Conservation (phyloP, 2,888 invertebrate genomes). For the Brachyptera risi region DNA sequence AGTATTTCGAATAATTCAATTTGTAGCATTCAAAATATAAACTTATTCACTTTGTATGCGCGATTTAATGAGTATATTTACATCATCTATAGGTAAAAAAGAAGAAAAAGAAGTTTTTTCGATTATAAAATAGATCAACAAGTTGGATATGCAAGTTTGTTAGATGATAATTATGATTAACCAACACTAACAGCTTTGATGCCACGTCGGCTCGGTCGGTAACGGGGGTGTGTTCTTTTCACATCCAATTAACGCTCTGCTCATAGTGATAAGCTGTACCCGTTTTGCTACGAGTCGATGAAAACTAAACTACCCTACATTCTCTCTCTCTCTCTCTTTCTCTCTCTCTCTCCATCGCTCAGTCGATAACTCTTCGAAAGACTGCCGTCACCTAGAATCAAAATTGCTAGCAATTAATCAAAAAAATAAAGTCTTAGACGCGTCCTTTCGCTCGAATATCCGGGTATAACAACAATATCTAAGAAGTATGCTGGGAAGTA, state of each 20-base stretch:
- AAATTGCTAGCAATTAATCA: constrained; percentile 33
- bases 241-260: constrained; percentile 27
- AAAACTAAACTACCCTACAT: not conserved
- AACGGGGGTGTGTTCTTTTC: constrained; percentile 3
- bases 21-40: no score
- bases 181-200: constrained; percentile 22
- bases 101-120: not conserved
- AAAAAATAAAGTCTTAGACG: constrained; percentile 25
- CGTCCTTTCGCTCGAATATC: not conserved
- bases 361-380: constrained; percentile 30
- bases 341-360: no score
- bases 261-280: constrained; percentile 26
- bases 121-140: not conserved
- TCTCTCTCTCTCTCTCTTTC: no score
- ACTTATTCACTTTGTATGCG: not conserved
- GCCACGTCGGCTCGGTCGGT: not conserved
- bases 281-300: not conserved
- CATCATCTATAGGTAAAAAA: not conserved
- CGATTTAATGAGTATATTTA: not conserved
- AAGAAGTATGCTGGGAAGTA: not conserved
- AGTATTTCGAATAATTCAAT: no score
- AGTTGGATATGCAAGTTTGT: no score
- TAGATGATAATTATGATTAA: constrained; percentile 25
- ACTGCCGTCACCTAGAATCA: constrained; percentile 26
- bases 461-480: not conserved